These are phyloP conservation scores for Bombus waltoni DNA, from an alignment of 1,140 invertebrate genomes.

Conservation along the genomic window DNA sequence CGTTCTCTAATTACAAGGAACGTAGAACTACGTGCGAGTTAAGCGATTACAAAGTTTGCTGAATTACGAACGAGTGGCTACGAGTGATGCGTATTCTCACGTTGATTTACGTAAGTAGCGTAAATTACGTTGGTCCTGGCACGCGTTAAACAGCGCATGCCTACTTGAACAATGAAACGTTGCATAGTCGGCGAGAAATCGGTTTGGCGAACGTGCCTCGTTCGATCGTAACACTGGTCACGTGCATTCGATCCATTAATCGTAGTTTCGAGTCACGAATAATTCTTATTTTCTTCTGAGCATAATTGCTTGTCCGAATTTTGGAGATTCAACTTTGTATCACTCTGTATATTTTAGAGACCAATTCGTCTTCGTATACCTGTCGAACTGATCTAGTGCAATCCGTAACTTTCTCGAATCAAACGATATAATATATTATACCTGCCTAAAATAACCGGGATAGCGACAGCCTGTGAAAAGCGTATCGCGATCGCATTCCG, in stretches of 20 bases:
- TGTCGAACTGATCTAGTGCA: not conserved
- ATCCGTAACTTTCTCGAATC: not conserved
- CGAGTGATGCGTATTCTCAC: conserved; percentile 5
- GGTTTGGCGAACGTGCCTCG: not conserved
- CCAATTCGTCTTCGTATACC: not conserved
- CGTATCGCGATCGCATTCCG: conserved; percentile 8
- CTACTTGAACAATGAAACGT: conserved; percentile 18
- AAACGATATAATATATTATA: not conserved
- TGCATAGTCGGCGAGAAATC: not conserved
- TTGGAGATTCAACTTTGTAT: not conserved
- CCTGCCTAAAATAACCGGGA: conserved; percentile 14
- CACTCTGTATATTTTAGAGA: not conserved
- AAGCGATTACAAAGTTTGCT: not conserved
- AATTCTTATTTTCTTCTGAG: not conserved
- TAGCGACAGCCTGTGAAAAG: not conserved
- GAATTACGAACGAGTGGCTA: not conserved
- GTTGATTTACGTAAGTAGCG: conserved; percentile 41
- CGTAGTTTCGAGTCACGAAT: not conserved
- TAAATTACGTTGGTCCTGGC: conserved; percentile 19
- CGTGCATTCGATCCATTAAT: not conserved
- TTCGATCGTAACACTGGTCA: not conserved
- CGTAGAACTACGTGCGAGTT: not conserved
- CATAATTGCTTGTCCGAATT: not conserved
- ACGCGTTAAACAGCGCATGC: conserved; percentile 6
- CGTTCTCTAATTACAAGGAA: not conserved